Base-by-base conservation (phyloP, 2,797 vertebrate species). In the Hydrocynus forskahlii region DNA sequence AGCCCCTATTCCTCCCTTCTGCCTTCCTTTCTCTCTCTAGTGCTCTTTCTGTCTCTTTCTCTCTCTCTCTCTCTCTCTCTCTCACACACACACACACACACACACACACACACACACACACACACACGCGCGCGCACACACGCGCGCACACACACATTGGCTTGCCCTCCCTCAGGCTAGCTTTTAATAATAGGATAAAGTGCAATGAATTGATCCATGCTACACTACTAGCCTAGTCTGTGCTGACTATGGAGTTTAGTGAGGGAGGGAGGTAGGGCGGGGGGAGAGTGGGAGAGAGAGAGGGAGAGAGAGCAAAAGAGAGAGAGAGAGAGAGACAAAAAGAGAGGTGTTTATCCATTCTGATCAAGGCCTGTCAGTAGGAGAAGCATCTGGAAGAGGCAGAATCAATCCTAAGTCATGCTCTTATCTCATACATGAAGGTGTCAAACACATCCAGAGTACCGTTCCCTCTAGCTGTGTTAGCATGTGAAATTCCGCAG, bases 141-240 rank as follows among this genome's bases (percentile, higher is more conserved):
- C 29, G 3, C 29, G 3, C 83, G 88, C 82, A 86, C 87, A 87
- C 83, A 84, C 84, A 85, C 81, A 90, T 86, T 76, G 29, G 86
- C 69, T 80, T 86, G 89, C 80, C 86, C 88, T 80, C 89, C 92
- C 89, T 81, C 78, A 79, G 91, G 92, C 91, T 87, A 86, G 89
- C 88, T 92, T 93, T 93, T 93, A 94, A 94, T 93, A 94, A 93
- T 88, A 92, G 91, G 90, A 92, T 92, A 91, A 92, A 92, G 91
- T 92, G 90, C 83, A 83, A 86, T 89, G 92, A 92, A 94, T 94
- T 92, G 92, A 94, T 94, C 90, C 86, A 86, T 85, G 88, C 91
- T 91, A 90, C 88, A 86, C 85, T 90, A 89, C 88, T 90, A 90
- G 90, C 88, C 89, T 91, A 91, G 63, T 29, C 69, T 59, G 38